These are phyloP conservation scores for Eupeodes latifasciatus DNA, from an alignment of 2,888 invertebrate genomes.

Conservation along the genomic window DNA sequence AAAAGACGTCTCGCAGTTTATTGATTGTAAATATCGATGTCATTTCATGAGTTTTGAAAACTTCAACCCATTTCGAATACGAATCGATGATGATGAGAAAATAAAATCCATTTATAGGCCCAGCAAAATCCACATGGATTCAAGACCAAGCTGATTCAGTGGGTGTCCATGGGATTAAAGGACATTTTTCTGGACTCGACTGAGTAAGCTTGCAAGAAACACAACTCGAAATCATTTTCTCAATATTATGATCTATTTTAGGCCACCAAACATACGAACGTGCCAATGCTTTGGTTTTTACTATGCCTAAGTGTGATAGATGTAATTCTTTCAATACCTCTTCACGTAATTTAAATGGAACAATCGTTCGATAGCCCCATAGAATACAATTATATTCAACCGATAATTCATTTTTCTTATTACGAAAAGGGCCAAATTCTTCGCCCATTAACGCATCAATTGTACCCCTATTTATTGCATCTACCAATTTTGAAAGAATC, in stretches of 20 bases:
- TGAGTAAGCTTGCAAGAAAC: background rate
- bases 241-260: background rate
- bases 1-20: conserved; percentile 39
- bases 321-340: background rate
- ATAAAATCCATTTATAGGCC: conserved; percentile 15
- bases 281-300: conserved; percentile 13
- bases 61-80: background rate
- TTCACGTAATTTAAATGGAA: background rate
- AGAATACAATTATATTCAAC: background rate
- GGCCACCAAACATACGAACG: background rate
- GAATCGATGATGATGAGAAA: background rate
- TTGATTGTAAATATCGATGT: background rate
- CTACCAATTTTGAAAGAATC: conserved; percentile 1
- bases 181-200: conserved; percentile 15
- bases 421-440: background rate
- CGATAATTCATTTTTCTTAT: background rate
- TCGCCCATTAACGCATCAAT: background rate
- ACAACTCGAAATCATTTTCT: conserved; percentile 7
- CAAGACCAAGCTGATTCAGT: conserved; percentile 31
- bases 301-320: background rate
- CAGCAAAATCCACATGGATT: conserved; percentile 40
- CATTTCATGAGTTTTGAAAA: background rate
- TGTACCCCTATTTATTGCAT: background rate
- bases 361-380: background rate
- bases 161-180: conserved; percentile 24